phyloP scores from a whole-genome alignment of 2,113 vertebrate genomes.

The Phainopepla nitens region DNA sequence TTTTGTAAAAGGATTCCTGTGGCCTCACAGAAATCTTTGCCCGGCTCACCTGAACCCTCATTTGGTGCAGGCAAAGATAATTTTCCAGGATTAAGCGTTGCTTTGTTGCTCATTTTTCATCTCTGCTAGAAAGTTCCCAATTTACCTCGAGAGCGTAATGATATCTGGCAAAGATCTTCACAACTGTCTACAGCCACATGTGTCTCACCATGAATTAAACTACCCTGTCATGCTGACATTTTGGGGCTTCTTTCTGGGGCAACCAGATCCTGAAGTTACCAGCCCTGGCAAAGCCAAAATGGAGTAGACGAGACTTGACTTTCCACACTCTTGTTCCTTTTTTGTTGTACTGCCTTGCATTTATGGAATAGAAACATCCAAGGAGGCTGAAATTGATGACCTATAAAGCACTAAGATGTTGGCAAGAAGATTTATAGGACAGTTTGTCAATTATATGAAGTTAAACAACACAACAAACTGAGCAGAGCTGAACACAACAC shows the following conservation, averaged over 20 bases:
- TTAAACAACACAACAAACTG: neutral
- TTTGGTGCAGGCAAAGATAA: neutral
- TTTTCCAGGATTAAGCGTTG: neutral
- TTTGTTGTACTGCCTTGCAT: neutral
- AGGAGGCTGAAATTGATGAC: neutral
- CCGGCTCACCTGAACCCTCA: neutral
- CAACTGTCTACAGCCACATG: neutral
- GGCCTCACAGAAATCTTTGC: neutral
- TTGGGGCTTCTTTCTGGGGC: neutral
- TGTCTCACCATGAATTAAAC: neutral
- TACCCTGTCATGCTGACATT: neutral
- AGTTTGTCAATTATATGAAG: neutral
- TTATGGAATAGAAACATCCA: neutral
- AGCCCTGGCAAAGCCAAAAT: neutral
- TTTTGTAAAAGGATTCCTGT: neutral
- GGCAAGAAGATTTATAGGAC: conserved; percentile 5
- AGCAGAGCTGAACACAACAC: neutral
- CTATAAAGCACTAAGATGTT: neutral
- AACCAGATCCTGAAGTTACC: neutral
- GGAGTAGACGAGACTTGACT: neutral
- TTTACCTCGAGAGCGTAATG: neutral
- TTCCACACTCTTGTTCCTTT: neutral
- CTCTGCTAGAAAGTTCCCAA: neutral
- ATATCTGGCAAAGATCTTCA: neutral
- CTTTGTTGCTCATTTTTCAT: neutral